A percentile compares a stretch with the other conserved stretches of the same genome.
Evolutionary conservation across 2,797 vertebrate genomes (phyloP).

Genomic region (Sandelia bainsii): DNA sequence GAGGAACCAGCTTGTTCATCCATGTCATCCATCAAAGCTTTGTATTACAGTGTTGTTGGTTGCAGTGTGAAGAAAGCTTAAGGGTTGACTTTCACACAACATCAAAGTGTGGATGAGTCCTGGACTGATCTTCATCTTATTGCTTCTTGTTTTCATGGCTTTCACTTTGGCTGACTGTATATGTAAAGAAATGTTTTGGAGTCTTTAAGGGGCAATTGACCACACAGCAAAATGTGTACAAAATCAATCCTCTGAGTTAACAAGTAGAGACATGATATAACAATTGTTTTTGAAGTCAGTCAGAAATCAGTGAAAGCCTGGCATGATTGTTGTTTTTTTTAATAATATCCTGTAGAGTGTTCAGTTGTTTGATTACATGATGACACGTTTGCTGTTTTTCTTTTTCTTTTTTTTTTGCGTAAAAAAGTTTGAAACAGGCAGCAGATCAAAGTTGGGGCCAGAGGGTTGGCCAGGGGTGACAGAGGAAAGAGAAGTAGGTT

Average conservation of each 20-base stretch:
- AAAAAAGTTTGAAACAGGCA: too few species aligned
- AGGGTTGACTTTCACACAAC: conserved; percentile 68
- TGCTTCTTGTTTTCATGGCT: conserved; percentile 52
- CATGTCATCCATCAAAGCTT: conserved; percentile 54
- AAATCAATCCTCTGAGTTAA: conserved; percentile 39
- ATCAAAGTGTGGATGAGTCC: conserved; percentile 61
- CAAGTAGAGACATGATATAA: conserved; percentile 36
- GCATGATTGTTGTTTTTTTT: neutral
- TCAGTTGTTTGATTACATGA: neutral
- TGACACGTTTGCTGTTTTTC: neutral
- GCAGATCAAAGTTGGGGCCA: too few species aligned
- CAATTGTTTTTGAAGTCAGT: conserved; percentile 4
- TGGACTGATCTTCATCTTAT: conserved; percentile 64
- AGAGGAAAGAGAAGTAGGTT: neutral
- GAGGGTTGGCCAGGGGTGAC: neutral
- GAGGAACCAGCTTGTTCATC: conserved; percentile 42
- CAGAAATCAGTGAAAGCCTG: neutral
- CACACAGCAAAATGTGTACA: conserved; percentile 19
- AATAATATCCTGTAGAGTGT: neutral
- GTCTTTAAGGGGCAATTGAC: conserved; percentile 23
- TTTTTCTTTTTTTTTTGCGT: neutral
- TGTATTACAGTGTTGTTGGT: conserved; percentile 35
- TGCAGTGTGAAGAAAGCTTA: conserved; percentile 45
- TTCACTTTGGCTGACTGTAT: conserved; percentile 70
- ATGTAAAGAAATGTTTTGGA: conserved; percentile 61